A percentile compares a stretch with the other conserved stretches of the same genome.
These are phyloP conservation scores for Sapayoa aenigma DNA, from an alignment of 2,113 vertebrate species.

Conservation along the genomic window DNA sequence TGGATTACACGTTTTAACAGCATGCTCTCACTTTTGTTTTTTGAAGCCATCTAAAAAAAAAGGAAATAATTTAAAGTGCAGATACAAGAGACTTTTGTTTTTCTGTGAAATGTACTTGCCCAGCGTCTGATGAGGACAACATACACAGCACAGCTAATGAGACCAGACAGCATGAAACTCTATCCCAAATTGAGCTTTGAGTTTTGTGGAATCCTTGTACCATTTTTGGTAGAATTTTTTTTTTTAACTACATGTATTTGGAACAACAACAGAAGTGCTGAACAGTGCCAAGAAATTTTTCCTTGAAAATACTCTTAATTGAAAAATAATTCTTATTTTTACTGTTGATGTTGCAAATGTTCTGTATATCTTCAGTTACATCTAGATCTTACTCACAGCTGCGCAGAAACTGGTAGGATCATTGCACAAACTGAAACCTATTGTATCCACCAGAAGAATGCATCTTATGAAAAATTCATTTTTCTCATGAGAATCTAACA, in stretches of 20 bases:
- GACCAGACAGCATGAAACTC: neutral
- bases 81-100: constrained; percentile 4
- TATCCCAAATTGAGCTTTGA: neutral
- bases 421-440: constrained; percentile 42
- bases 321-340: constrained; percentile 24
- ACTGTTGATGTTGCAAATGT: neutral
- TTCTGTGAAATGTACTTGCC: neutral
- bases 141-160: neutral
- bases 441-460: constrained; percentile 53
- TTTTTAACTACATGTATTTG: neutral
- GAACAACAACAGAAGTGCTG: neutral
- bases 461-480: constrained; percentile 44
- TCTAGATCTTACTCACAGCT: constrained; percentile 39
- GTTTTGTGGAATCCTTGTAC: neutral
- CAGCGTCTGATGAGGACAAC: neutral
- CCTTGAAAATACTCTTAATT: neutral
- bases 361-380: constrained; percentile 9
- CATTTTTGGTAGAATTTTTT: neutral
- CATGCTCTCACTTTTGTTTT: neutral
- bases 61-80: neutral
- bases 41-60: neutral
- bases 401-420: constrained; percentile 42
- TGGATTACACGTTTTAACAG: neutral
- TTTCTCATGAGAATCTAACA: constrained; percentile 55
- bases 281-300: neutral